Conservation (phyloP, 2,888 invertebrate species). For the Anarsia innoxiella region DNA sequence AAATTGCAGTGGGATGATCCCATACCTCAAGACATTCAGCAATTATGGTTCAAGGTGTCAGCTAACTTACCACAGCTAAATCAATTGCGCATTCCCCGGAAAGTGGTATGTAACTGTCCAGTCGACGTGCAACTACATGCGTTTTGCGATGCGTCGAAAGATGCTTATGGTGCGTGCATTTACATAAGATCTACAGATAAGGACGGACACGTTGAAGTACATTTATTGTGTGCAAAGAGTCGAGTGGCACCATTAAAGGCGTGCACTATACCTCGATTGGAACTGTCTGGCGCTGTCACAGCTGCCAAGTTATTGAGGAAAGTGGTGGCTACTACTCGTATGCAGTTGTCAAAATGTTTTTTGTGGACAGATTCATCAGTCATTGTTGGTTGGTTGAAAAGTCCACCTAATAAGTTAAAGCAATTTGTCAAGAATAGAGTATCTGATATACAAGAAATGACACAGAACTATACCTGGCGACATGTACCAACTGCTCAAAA, state of each 20-base stretch:
- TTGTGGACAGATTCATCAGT: constrained; percentile 26
- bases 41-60: constrained; percentile 8
- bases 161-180: constrained; percentile 22
- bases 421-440: constrained; percentile 23
- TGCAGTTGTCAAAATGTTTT: background rate
- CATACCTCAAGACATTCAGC: constrained; percentile 8
- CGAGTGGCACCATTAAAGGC: constrained; percentile 1
- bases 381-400: constrained; percentile 22
- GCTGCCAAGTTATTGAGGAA: constrained; percentile 19
- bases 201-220: constrained; percentile 13
- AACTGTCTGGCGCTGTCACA: constrained; percentile 24
- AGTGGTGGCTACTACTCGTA: constrained; percentile 8
- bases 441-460: constrained; percentile 22
- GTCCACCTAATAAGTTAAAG: constrained; percentile 16
- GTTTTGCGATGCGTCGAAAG: constrained; percentile 21
- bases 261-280: constrained; percentile 18
- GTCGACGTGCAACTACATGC: constrained; percentile 17
- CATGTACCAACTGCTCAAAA: constrained; percentile 23
- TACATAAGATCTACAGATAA: constrained; percentile 17
- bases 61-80: constrained; percentile 13
- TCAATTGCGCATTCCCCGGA: constrained; percentile 19
- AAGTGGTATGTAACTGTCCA: constrained; percentile 11
- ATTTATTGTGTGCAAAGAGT: constrained; percentile 18
- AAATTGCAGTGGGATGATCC: constrained; percentile 12
- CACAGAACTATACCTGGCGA: constrained; percentile 17